Base-by-base conservation (phyloP, 1,140 invertebrate genomes). In the Neodiprion fabricii region DNA sequence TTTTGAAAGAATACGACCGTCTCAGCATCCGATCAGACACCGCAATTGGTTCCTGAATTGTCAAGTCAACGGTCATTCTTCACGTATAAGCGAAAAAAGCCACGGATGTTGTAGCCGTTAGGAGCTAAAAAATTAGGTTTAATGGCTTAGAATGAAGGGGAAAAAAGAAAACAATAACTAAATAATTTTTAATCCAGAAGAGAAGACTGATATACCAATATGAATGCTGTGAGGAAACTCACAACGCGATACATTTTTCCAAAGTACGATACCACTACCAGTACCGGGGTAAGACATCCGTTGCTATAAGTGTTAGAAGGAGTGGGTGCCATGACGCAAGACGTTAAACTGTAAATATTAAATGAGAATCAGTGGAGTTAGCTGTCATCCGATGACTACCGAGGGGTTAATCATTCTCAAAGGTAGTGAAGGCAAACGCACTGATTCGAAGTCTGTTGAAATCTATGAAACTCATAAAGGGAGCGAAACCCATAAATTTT, bases 81-180 rank as follows among this genome's bases (percentile, higher is more conserved):
- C 67, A 69, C 7, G 21, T 11, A 21, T 69, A 47, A 47, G 40
- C 14, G 11, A 69, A 69, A 5, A 69, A 47, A 23, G 21, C 11
- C 23, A 69, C 40, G 10, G 21, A 21, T 8, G 67, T 69, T 14
- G 40, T 69, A 12, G 67, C 21, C 10, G 67, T 69, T 23, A 69
- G 40, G 11, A 69, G 28, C 23, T 50, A 48, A 40, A 73, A 50
- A 73, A 75, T 72, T 7, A 12, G 12, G 23, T 48, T 17, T 71
- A 70, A 17, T 74, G 80, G 76, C 75, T 78, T 75, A 70, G 71
- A 74, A 74, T 68, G 67, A 50, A 76, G 28, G 65, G 65, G 71
- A 75, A 81, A 78, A 81, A 78, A 74, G 61, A 67, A 73, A 75
- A 48, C 74, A 71, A 66, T 75, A 75, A 72, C 70, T 75, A 48